phyloP scores from a whole-genome alignment of 1,140 invertebrate species.

The Lysiphlebus fabarum region DNA sequence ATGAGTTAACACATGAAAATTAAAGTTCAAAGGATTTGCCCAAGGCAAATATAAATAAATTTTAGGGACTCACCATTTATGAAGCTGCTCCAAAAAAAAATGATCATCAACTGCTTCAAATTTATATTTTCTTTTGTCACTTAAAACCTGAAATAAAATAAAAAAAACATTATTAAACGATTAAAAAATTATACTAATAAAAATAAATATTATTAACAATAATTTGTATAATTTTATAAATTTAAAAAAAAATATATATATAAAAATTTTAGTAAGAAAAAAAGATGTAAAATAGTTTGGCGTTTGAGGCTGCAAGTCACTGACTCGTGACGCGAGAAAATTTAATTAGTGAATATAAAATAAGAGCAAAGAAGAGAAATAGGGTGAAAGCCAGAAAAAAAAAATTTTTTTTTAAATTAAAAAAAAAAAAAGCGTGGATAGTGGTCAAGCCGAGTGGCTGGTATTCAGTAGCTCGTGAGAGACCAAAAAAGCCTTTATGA shows the following conservation, averaged over 20 bases:
- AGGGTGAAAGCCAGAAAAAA: background rate
- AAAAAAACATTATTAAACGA: too few relatives aligned
- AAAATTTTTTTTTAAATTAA: background rate
- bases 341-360: conserved; percentile 13
- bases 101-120: background rate
- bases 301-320: conserved; percentile 1
- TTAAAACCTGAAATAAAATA: too few relatives aligned
- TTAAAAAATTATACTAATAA: too few relatives aligned
- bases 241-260: too few relatives aligned
- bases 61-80: conserved; percentile 21
- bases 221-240: too few relatives aligned
- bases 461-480: too few relatives aligned
- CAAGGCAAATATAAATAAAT: conserved; percentile 41
- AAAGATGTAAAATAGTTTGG: background rate
- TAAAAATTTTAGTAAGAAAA: too few relatives aligned
- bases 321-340: conserved; percentile 9
- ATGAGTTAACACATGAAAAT: conserved; percentile 37
- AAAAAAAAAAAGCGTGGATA: background rate
- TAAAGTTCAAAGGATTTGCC: conserved; percentile 45
- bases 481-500: too few relatives aligned
- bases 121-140: too few relatives aligned
- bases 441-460: too few relatives aligned
- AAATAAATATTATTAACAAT: too few relatives aligned
- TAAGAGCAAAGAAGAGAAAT: background rate
- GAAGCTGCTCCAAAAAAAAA: background rate